Base-by-base conservation (phyloP, 2,797 vertebrate species). In the Morelia viridis region DNA sequence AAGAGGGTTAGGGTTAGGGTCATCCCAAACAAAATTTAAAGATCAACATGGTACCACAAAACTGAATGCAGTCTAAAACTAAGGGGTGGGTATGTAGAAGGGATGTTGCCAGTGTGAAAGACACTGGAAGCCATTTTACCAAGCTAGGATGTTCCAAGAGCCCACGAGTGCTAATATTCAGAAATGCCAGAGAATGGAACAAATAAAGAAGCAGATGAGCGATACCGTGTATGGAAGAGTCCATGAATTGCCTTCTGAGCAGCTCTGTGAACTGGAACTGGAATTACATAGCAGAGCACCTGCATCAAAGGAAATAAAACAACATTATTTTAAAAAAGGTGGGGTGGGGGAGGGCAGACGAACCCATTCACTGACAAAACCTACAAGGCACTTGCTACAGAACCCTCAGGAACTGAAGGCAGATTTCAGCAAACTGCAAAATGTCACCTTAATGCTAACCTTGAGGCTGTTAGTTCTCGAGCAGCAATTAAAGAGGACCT, bases 181-280 rank as follows among this genome's bases (percentile, higher is more conserved):
- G 35, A 91, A 80, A 60, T n/a, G 19, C 56, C 68, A 76, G 0
- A 91, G 53, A 94, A 91, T 15, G 1, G 50, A 90, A 0, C 58
- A 93, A 64, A 83, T 89, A 85, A 2, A 86, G 12, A 41, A 93
- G 58, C 4, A 89, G 1, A n/a, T 15, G 15, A 57, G 46, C 88
- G 87, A 85, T 97, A 99, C 99, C 99, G 98, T 65, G 98, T 98
- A 91, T 99, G 98, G 94, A 99, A 98, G 87, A 99, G 94, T 87
- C 96, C 97, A 97, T 98, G 98, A 84, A 98, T 60, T 0, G 89
- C 90, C 93, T 85, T 90, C 7, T 97, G 97, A 24, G 92, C 94
- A 89, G 96, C 93, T n/a, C 60, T 97, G 90, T 97, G 97, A 41
- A 99, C 96, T 96, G 97, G 97, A 83, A 91, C 93, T 88, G 99